Evolutionary conservation across 1,140 invertebrate genomes (phyloP), one percentile per base, ranked within the genome.

Genomic region (Megalopta genalis): DNA sequence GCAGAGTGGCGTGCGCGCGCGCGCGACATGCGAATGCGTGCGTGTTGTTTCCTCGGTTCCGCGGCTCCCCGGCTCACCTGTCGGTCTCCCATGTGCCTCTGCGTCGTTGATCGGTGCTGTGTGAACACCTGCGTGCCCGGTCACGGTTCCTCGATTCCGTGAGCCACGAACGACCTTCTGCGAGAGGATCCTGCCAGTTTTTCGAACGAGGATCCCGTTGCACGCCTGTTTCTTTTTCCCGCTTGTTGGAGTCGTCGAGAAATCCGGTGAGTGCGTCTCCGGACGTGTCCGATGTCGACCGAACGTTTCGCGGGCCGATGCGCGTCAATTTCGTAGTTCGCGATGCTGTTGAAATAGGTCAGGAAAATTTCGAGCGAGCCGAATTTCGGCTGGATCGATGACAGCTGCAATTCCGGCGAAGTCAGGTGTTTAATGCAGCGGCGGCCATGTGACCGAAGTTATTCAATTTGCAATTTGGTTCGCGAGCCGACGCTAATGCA

Each of bases 401-500:
- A 21, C 39, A 52, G 25, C 12, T 9, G 52, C 49, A 39, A 52
- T 54, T 52, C 60, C 39, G 6, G 27, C 62, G 37, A 25, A 16
- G 49, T 37, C 2, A 23, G 10, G 5, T 32, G 18, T 76, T 68
- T 46, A 27, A 67, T 16, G 64, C 52, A 68, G 64, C 37, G 18
- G 18, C 65, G 73, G 54, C 54, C 54, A n/a, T 32, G 52, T 46
- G 52, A 60, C 67, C 67, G 59, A 72, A 42, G 69, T 77, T 82
- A 82, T 83, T 78, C 66, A 52, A 78, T 78, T 68, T 52, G 62
- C 46, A 52, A 60, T 59, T 78, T 39, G n/a, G 27, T 23, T 21
- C 14, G 63, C 62, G 72, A 80, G 64, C 74, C 54, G 57, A 60
- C 27, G 54, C 27, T 81, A 76, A 83, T 83, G 70, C 59, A 71